These are phyloP conservation scores for Myathropa florea DNA, from an alignment of 2,888 invertebrate species.

Conservation along the genomic window DNA sequence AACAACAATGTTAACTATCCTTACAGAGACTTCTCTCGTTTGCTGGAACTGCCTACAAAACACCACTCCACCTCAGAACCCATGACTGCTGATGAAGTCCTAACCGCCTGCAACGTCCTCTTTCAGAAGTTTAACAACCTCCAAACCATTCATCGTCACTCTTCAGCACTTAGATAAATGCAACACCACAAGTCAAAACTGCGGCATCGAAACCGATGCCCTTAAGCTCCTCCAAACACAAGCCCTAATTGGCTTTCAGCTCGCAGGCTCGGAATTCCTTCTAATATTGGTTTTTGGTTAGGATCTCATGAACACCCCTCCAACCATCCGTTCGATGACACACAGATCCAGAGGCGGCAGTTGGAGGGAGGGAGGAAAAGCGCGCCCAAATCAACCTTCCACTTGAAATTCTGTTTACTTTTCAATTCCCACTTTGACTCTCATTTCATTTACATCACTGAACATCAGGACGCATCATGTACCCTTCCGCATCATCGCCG, in stretches of 20 bases:
- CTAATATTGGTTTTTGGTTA: not conserved
- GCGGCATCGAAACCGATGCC: not conserved
- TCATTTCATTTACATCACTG: conserved; percentile 46
- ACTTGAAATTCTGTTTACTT: conserved; percentile 47
- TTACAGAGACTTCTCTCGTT: no score
- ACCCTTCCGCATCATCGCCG: conserved; percentile 48
- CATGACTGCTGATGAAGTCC: no score
- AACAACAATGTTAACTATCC: no score
- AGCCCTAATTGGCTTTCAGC: not conserved
- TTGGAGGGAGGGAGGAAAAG: no score
- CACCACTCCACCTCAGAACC: no score
- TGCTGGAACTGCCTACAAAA: not conserved
- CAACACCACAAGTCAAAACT: not conserved
- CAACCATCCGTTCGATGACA: no score
- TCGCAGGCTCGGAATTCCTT: not conserved
- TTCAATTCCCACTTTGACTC: conserved; percentile 49
- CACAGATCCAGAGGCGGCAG: no score
- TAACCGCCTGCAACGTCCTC: not conserved
- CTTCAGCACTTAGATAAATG: not conserved
- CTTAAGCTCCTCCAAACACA: not conserved
- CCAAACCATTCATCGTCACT: not conserved
- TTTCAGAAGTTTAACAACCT: not conserved
- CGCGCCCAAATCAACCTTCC: conserved; percentile 26
- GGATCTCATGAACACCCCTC: not conserved
- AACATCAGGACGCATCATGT: conserved; percentile 11